Conservation (phyloP, 2,888 invertebrate genomes). For the Synergus japonicus region DNA sequence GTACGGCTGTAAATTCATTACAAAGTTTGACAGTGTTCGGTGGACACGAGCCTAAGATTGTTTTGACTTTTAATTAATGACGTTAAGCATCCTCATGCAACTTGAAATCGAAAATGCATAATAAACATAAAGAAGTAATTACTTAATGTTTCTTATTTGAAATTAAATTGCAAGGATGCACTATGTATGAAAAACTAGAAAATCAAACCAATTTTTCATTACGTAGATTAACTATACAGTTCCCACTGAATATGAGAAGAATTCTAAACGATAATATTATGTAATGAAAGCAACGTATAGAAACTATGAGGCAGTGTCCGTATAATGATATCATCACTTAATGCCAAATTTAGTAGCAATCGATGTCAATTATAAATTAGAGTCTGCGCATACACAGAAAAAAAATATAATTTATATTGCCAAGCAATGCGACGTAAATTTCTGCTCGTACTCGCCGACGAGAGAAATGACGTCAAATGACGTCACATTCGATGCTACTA, state of each 20-base stretch:
- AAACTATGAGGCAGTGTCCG: not conserved
- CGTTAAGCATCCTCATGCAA: not conserved
- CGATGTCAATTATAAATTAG: not conserved
- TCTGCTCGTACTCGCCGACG: not conserved
- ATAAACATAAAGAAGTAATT: not conserved
- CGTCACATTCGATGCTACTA: conserved; percentile 57
- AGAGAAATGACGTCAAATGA: conserved; percentile 59
- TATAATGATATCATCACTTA: not conserved
- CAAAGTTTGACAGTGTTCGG: conserved; percentile 19
- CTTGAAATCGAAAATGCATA: not conserved
- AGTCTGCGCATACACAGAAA: not conserved
- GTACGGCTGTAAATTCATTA: conserved; percentile 14
- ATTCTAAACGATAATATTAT: not conserved
- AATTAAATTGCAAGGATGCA: too few relatives aligned
- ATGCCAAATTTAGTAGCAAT: not conserved
- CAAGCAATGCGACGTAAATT: not conserved
- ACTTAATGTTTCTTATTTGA: too few relatives aligned
- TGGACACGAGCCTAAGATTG: conserved; percentile 23
- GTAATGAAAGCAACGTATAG: not conserved
- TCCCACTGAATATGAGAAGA: not conserved
- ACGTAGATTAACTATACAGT: too few relatives aligned
- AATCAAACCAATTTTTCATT: too few relatives aligned
- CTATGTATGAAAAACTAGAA: too few relatives aligned
- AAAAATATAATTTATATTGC: not conserved
- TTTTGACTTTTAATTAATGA: conserved; percentile 17